Base-by-base conservation (phyloP, 92 coral and sea anemone species). In the Porites evermanni region DNA sequence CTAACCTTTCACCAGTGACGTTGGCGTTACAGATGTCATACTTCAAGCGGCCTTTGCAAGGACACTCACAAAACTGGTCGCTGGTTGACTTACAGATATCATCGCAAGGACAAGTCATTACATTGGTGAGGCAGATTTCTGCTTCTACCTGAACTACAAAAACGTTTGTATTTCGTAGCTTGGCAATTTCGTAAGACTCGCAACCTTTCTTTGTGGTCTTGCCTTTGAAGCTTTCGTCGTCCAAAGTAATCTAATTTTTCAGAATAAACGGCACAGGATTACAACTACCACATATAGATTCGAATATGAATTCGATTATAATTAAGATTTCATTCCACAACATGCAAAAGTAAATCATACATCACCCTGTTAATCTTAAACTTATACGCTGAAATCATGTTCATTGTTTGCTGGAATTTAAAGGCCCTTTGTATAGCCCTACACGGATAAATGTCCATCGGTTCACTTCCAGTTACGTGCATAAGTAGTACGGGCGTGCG, bases 21-120 rank as follows among this genome's bases (percentile, higher is more conserved):
- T 70, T 70, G 75, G 88, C 95, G 20, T 77, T 53, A 87, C 98
- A 94, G 87, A 72, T 79, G 64, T 92, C 70, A 53, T 92, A 94
- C 10, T 88, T 90, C 20, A 94, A 80, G 56, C 89, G 88, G 10
- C 67, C 75, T 51, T 68, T 81, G 71, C 98, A 92, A 16, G 95
- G 95, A 76, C 93, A 92, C 67, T 94, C 94, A 51, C 98, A 94
- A 16, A 56, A 73, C 11, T 50, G 52, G 26, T 51, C 53, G 10
- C 72, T 44, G 21, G 70, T 11, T 11, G 68, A 54, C 11, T 38
- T 60, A 29, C 94, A 92, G 8, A 87, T 72, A 44, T 19, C 73
- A 6, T 69, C 8, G 68, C 98, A 94, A 2, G 71, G 32, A 68
- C 93, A 92, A 26, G 78, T 12, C n/a, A 73, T 53, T 50, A 85